Percentiles rank a stretch among this genome's conserved stretches.
Evolutionary conservation across 2,888 invertebrate species (phyloP).

Genomic region (Dolomedes plantarius): DNA sequence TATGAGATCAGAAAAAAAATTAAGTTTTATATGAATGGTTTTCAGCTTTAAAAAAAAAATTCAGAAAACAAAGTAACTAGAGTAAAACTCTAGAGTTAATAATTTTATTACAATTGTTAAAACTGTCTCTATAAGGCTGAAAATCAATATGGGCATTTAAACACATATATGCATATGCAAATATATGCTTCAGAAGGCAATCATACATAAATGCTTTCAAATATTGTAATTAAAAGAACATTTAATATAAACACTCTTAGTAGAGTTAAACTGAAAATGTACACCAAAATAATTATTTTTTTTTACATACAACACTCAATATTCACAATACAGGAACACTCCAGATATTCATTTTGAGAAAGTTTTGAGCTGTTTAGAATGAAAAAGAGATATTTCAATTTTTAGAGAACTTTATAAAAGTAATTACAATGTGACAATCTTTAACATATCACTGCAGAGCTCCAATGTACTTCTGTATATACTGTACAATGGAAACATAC

Average conservation of each 20-base stretch:
- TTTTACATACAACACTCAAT: background rate
- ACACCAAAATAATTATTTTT: background rate
- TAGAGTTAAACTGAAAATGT: background rate
- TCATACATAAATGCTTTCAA: background rate
- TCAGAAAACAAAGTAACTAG: too few relatives aligned
- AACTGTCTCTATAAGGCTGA: too few relatives aligned
- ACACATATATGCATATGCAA: too few relatives aligned
- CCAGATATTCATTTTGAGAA: background rate
- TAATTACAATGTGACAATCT: background rate
- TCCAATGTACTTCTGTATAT: background rate
- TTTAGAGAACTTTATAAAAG: constrained; percentile 2
- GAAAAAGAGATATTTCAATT: background rate
- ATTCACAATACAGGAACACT: background rate
- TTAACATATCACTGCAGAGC: background rate
- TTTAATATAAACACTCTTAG: too few relatives aligned
- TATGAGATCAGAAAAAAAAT: too few relatives aligned
- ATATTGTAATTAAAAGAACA: too few relatives aligned
- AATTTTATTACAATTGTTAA: too few relatives aligned
- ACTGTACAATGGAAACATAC: background rate
- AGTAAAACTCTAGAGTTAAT: too few relatives aligned
- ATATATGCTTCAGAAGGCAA: too few relatives aligned
- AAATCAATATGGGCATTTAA: too few relatives aligned
- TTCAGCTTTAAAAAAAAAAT: too few relatives aligned
- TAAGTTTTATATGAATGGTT: too few relatives aligned
- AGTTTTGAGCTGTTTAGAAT: background rate